phyloP scores from a whole-genome alignment of 2,113 vertebrate species.

The Bettongia penicillata region DNA sequence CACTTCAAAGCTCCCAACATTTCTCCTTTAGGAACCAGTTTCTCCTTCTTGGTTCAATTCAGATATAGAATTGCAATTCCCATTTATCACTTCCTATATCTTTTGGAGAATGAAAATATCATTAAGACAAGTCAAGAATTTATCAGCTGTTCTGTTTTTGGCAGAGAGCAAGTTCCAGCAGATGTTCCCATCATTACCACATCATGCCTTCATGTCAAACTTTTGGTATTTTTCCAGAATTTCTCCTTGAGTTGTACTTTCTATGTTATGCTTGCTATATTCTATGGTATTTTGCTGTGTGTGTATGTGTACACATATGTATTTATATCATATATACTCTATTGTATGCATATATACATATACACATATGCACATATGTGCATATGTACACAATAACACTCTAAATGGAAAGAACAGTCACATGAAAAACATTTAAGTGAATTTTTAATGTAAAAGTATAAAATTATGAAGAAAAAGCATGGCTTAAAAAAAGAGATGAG shows the following conservation, averaged over 20 bases:
- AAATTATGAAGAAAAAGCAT: background rate
- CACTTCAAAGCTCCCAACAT: background rate
- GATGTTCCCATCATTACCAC: background rate
- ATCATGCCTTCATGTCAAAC: background rate
- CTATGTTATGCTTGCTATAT: background rate
- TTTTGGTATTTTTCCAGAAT: background rate
- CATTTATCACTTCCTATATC: background rate
- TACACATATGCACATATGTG: background rate
- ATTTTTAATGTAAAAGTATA: background rate
- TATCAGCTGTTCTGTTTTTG: background rate
- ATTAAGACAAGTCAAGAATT: background rate
- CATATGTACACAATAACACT: background rate
- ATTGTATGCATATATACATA: background rate
- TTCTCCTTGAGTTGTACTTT: background rate
- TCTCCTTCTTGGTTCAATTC: background rate
- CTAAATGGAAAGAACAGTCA: background rate
- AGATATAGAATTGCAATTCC: background rate
- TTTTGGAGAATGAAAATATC: background rate
- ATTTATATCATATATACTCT: background rate
- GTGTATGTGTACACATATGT: background rate
- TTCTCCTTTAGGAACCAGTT: background rate
- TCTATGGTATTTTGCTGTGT: background rate
- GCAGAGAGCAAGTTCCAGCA: background rate
- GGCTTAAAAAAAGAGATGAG: background rate
- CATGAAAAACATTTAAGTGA: background rate